Evolutionary conservation across 2,797 vertebrate species (phyloP).

Genomic region (Coreius guichenoti): DNA sequence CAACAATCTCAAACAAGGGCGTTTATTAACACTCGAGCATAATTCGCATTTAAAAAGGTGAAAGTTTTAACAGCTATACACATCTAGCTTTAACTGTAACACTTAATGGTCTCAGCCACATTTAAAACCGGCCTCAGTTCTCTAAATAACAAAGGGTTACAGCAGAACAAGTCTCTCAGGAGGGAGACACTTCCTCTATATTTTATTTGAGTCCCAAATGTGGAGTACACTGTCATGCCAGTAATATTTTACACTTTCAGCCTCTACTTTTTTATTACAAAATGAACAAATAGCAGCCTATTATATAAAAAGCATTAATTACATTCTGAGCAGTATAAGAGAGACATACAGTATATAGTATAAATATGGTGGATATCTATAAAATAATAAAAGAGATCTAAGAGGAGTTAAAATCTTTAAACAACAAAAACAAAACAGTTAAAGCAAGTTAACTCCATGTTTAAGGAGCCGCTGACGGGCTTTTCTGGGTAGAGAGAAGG

Average conservation of each 20-base stretch:
- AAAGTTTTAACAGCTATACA: neutral
- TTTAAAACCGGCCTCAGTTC: neutral
- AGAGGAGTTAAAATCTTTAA: neutral
- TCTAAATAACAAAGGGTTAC: neutral
- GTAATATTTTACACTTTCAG: neutral
- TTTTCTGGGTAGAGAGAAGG: slow-evolving; percentile 86
- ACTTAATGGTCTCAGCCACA: neutral
- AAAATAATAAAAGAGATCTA: neutral
- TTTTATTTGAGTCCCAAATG: neutral
- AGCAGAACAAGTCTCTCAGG: neutral
- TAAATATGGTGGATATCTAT: slow-evolving; percentile 7
- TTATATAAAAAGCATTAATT: slow-evolving; percentile 7
- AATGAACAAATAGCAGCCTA: neutral
- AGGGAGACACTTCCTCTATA: neutral
- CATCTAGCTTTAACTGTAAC: slow-evolving; percentile 8
- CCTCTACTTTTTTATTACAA: neutral
- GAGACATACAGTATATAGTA: neutral
- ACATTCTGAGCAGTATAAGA: neutral
- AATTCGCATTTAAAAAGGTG: neutral
- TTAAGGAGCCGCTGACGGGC: slow-evolving; percentile 91
- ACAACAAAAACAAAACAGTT: slow-evolving; percentile 62
- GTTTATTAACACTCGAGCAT: slow-evolving; percentile 22
- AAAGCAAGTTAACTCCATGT: slow-evolving; percentile 93
- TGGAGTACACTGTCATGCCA: neutral
- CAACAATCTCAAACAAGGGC: neutral